Evolutionary conservation across 2,888 invertebrate genomes (phyloP).

Genomic region (Netelia melanura): DNA sequence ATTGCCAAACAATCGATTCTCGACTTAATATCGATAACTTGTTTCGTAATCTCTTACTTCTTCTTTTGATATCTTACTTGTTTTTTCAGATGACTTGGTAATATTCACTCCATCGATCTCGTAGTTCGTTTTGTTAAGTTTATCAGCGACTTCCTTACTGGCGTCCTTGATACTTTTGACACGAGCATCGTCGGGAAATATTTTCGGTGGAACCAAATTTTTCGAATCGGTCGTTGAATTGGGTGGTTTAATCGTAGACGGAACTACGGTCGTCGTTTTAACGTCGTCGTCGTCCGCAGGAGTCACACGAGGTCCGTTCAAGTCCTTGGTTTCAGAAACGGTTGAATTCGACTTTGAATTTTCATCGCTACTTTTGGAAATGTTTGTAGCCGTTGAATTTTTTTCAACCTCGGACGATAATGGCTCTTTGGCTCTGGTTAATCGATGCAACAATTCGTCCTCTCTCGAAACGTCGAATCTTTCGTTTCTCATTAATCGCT

Average conservation of each 20-base stretch:
- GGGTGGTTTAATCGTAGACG: not conserved
- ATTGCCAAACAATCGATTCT: too few species aligned
- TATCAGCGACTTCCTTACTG: slow-evolving; percentile 9
- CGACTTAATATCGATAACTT: too few species aligned
- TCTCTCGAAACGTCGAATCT: slow-evolving; percentile 23
- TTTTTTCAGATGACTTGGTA: slow-evolving; percentile 1
- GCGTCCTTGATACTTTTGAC: slow-evolving; percentile 17
- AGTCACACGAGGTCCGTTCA: slow-evolving; percentile 57
- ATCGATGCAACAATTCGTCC: slow-evolving; percentile 35
- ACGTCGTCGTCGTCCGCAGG: slow-evolving; percentile 53
- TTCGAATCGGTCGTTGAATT: not conserved
- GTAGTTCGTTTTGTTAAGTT: slow-evolving; percentile 43
- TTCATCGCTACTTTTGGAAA: not conserved
- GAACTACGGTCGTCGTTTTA: not conserved
- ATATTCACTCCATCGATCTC: slow-evolving; percentile 10
- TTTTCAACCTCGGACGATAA: not conserved
- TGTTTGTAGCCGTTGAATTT: not conserved
- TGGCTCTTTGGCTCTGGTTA: slow-evolving; percentile 25
- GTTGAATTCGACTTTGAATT: slow-evolving; percentile 12
- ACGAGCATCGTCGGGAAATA: slow-evolving; percentile 30
- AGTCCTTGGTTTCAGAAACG: slow-evolving; percentile 61
- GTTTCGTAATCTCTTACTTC: too few species aligned
- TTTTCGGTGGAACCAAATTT: not conserved
- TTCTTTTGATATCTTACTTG: not conserved
- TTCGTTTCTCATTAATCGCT: slow-evolving; percentile 14